A percentile compares a stretch with the other conserved stretches of the same genome.
Conservation (phyloP, 2,888 invertebrate species). For the Macaria liturata region DNA sequence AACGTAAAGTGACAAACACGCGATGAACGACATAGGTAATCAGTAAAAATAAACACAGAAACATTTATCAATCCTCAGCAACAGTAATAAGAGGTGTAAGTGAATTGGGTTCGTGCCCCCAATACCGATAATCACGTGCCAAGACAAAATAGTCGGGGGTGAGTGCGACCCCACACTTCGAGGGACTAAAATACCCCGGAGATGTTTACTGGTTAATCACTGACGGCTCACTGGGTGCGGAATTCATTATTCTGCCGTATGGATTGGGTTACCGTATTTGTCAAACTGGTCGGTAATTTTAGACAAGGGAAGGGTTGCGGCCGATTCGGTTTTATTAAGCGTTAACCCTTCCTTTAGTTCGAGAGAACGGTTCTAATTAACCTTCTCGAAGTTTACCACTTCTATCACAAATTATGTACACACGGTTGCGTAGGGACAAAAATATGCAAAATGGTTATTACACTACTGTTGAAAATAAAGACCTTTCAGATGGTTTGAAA, state of each 20-base stretch:
- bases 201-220: conserved; percentile 71
- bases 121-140: conserved; percentile 72
- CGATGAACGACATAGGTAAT: conserved; percentile 17
- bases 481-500: no score
- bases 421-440: no score
- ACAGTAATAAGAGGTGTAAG: conserved; percentile 61
- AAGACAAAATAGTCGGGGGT: conserved; percentile 55
- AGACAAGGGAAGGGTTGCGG: conserved; percentile 30
- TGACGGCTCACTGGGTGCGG: conserved; percentile 50
- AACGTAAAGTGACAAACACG: conserved; percentile 2
- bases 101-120: conserved; percentile 73
- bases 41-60: conserved; percentile 28
- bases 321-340: conserved; percentile 29
- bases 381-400: conserved; percentile 2
- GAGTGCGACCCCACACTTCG: conserved; percentile 57
- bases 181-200: conserved; percentile 62
- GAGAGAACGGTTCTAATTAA: conserved; percentile 17
- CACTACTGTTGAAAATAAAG: no score
- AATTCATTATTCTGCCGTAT: conserved; percentile 53
- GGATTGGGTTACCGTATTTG: conserved; percentile 39
- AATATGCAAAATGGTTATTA: no score
- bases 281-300: conserved; percentile 34
- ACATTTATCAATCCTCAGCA: conserved; percentile 61
- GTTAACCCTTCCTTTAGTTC: conserved; percentile 10
- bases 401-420: not conserved